Conservation (phyloP, 2,888 invertebrate species). For the Netelia virgata region DNA sequence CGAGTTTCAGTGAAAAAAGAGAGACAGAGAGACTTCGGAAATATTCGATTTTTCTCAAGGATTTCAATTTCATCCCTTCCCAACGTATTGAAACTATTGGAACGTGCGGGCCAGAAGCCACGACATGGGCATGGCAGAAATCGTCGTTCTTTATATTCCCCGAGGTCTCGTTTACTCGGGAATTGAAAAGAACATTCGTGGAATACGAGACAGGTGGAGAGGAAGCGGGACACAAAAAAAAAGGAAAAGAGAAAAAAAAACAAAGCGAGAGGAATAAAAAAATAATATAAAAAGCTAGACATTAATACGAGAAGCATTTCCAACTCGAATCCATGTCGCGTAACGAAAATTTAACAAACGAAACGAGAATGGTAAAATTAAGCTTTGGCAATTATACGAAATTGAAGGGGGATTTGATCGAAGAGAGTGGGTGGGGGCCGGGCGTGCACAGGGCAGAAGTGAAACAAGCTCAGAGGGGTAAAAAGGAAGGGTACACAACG, state of each 20-base stretch:
- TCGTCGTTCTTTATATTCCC: conserved; percentile 53
- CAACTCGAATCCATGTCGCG: conserved; percentile 10
- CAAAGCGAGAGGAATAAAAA: background rate
- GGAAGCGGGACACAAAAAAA: background rate
- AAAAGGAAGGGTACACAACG: conserved; percentile 11
- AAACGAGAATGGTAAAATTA: conserved; percentile 57
- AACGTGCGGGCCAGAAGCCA: conserved; percentile 37
- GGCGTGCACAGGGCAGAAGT: background rate
- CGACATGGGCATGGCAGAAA: conserved; percentile 1
- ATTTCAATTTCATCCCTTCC: conserved; percentile 57
- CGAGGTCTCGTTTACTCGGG: conserved; percentile 54
- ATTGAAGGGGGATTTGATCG: conserved; percentile 56
- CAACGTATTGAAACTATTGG: conserved; percentile 32
- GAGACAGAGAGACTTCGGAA: background rate
- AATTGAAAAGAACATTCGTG: conserved; percentile 57
- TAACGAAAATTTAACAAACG: conserved; percentile 43
- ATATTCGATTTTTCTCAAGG: conserved; percentile 57
- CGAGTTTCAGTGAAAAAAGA: conserved; percentile 7
- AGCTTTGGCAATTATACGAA: conserved; percentile 63
- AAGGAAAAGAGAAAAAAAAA: background rate
- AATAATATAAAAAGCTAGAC: background rate
- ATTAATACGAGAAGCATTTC: background rate
- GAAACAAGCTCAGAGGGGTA: conserved; percentile 37
- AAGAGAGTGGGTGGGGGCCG: background rate
- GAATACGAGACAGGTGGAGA: conserved; percentile 6